Conservation (phyloP, 1,140 invertebrate genomes). For the Tyrophagus putrescentiae region DNA sequence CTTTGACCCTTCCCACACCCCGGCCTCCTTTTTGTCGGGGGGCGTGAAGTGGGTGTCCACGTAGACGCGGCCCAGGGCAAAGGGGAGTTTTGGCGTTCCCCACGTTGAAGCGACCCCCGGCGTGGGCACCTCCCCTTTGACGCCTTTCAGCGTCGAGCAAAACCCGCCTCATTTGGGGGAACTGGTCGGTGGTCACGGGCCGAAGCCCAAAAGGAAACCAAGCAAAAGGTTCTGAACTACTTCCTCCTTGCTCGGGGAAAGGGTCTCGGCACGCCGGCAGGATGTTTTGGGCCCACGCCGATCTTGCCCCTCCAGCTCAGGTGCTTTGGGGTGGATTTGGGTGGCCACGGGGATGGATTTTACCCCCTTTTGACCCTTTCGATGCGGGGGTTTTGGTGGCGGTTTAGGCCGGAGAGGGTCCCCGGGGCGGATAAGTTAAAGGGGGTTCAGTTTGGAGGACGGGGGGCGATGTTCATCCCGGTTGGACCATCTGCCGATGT, state of each 20-base stretch:
- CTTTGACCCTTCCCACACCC: conserved; percentile 28
- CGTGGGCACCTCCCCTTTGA: neutral
- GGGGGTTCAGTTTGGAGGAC: neutral
- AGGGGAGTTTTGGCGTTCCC: neutral
- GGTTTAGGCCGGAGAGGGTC: neutral
- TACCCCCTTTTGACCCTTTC: neutral
- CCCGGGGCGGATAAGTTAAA: neutral
- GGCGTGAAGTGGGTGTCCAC: conserved; percentile 6
- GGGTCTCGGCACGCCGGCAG: neutral
- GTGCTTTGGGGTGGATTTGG: neutral
- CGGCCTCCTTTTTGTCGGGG: conserved; percentile 11
- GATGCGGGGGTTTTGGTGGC: neutral
- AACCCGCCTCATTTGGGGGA: neutral
- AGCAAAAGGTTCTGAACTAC: neutral
- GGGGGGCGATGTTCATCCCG: neutral
- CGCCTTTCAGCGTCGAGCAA: neutral
- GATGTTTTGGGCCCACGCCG: neutral
- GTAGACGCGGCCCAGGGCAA: conserved; percentile 2
- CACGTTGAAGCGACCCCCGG: neutral
- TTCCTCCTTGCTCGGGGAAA: neutral
- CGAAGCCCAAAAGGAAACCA: neutral
- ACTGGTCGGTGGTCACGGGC: neutral
- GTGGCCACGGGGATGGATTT: neutral
- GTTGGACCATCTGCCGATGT: neutral
- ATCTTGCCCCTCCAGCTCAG: neutral